Base-by-base conservation (phyloP, 1,140 invertebrate genomes). In the Euwallacea similis region DNA sequence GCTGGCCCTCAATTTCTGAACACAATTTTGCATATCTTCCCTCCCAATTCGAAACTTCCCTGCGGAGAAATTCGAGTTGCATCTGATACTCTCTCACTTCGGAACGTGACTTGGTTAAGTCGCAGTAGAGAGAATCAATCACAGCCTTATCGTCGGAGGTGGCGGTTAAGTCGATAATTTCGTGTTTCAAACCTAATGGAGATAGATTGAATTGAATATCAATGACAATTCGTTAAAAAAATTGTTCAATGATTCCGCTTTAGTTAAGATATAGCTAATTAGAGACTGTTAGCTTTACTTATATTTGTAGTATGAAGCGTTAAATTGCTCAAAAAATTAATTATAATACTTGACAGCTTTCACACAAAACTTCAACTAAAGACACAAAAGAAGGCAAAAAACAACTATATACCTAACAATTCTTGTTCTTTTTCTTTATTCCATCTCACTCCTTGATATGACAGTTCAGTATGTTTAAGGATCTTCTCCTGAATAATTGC, bases 161-260 rank as follows among this genome's bases (percentile, higher is more conserved):
- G 6, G 87, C 85, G 77, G 88, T 86, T 41, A 89, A 77, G 80
- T 90, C 89, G 4, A 90, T 74, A 64, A 91, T 84, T 79, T 88
- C 87, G 79, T 90, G 87, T 71, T 87, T 84, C 43, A 90, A 79
- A 77, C 84, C 84, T 76, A 89, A 84, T 33, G 21, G 42, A 66
- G 16, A 43, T 33, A 33, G 4, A 33, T 50, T 50, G 2, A 7
- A 50, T 6, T 13, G 46, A 50, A 50, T 50, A 50, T 11, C 46
- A 50, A 50, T 33, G 21, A 33, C 1, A 33, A 33, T 33, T 33
- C 21, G 4, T 33, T n/a, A n/a, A 33, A 33, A 33, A 33, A 33
- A 33, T 33, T 33, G 21, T 33, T 33, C 4, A 33, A 33, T 4
- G 21, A 33, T 33, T 33, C 4, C 21, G 4, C 4, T 33, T 33